Base-by-base conservation (phyloP, 2,888 invertebrate species). In the Athalia cordata region DNA sequence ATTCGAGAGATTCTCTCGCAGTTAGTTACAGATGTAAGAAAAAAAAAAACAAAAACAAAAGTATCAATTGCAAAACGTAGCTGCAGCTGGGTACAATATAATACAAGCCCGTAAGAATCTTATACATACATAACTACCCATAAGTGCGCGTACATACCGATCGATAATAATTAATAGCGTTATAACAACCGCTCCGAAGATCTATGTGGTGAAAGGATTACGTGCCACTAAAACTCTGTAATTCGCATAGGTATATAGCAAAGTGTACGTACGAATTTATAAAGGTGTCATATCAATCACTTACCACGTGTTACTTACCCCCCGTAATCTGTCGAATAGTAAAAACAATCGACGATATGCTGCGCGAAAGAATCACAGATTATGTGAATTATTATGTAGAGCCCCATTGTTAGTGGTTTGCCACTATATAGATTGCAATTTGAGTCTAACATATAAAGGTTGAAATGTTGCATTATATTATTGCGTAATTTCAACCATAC, bases 151-250 rank as follows among this genome's bases (percentile, higher is more conserved):
- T 72, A 59, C 13, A 57, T 47, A 72, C 13, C 59, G 59, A 15
- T 72, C 72, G 59, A 59, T 72, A 57, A 72, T 72, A 72, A 72
- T 72, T 72, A 72, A 72, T 72, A 72, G 72, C 72, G 29, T 45
- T 45, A 57, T 72, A 47, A 29, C 3, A 8, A 59, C 45, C 57
- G 72, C 2, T 29, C 29, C 29, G 59, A 72, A 72, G 47, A 59
- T 72, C 55, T 11, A 59, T 45, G 47, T 11, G 47, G 29, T 52
- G 72, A 59, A 59, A 45, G 72, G 72, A 59, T 72, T 57, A 47
- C 57, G 13, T 9, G 13, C 13, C 15, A 57, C 59, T 72, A 47
- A 47, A 59, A 72, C 47, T 47, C 72, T 7, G 45, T 59, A 59
- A 72, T 47, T 47, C 47, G 13, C 29, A 29, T 29, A 29, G 29